Evolutionary conservation across 2,113 vertebrate species (phyloP), one percentile per base, ranked within the genome.

Genomic region (Alligator sinensis): DNA sequence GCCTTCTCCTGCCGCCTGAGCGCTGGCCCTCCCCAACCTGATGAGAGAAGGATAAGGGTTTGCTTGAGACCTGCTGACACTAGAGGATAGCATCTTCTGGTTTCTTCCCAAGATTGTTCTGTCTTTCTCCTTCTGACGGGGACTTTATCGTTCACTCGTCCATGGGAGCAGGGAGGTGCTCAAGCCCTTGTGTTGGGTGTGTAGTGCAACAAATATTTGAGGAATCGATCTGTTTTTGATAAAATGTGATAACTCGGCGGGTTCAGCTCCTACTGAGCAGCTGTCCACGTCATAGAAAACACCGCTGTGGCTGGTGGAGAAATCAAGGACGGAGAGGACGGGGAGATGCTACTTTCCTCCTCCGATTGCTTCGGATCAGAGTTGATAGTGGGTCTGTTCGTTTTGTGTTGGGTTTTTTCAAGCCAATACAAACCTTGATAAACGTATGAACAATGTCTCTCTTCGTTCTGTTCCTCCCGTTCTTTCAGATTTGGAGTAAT

Each of bases 261-360:
- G 77, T 64, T 86, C 3, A 0, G 58, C 0, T 0, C 66, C 30
- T 47, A 84, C 54, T 1, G 0, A 70, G 77, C 62, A 87, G 5
- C 87, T 76, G 77, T 57, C 77, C 72, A 90, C 2, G 0, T 57
- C 17, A 22, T 22, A 82, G 89, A 89, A 93, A 93, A 81, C 87
- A 74, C 84, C 86, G 68, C 63, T 4, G 24, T 86, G 38, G 88
- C 84, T 90, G 90, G 81, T 76, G 93, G 78, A 38, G 88, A 72
- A 79, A 81, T 18, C 2, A 58, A 24, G 61, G 34, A 90, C 80
- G 63, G 0, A 54, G 79, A 88, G 90, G 76, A 86, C 63, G 74
- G 94, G 77, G 84, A 89, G 88, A 90, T 47, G 47, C 47, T 47
- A 47, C 47, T 47, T 47, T 47, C 47, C 47, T 47, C 47, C 47